phyloP scores from a whole-genome alignment of 2,797 vertebrate species.

The Prionace glauca region DNA sequence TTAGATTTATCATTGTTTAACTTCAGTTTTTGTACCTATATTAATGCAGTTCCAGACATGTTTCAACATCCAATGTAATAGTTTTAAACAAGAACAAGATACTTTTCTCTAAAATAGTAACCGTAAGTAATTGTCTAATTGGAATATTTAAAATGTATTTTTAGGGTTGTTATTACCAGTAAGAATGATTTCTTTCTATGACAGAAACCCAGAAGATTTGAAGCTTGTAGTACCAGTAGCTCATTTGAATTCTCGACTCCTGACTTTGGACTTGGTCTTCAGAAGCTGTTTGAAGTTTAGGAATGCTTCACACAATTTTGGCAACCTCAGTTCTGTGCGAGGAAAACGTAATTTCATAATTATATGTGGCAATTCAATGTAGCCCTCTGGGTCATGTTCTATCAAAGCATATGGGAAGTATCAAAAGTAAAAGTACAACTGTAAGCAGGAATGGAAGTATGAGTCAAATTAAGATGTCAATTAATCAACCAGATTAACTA shows the following conservation, averaged over 20 bases:
- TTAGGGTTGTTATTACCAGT: not conserved
- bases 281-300: not conserved
- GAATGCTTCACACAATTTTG: not conserved
- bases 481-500: constrained; percentile 6
- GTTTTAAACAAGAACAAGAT: not conserved
- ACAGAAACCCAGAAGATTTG: not conserved
- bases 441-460: not conserved
- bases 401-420: not conserved
- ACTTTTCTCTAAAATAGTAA: not conserved
- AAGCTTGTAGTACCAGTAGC: not conserved
- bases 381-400: not conserved
- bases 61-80: not conserved
- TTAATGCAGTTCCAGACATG: not conserved
- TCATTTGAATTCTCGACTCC: not conserved
- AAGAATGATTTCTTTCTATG: not conserved
- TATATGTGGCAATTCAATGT: not conserved
- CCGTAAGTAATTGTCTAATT: not conserved
- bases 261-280: not conserved
- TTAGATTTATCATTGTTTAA: not conserved
- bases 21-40: not conserved
- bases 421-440: constrained; percentile 19
- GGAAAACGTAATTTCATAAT: not conserved
- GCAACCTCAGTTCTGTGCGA: not conserved
- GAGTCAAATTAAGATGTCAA: not conserved
- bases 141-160: not conserved